A percentile compares a stretch with the other conserved stretches of the same genome.
These are phyloP conservation scores for Aurelia aurita complex sp. Pacific DNA, from an alignment of 30 jellyfish, hydroid and myxozoan genomes.

Conservation along the genomic window DNA sequence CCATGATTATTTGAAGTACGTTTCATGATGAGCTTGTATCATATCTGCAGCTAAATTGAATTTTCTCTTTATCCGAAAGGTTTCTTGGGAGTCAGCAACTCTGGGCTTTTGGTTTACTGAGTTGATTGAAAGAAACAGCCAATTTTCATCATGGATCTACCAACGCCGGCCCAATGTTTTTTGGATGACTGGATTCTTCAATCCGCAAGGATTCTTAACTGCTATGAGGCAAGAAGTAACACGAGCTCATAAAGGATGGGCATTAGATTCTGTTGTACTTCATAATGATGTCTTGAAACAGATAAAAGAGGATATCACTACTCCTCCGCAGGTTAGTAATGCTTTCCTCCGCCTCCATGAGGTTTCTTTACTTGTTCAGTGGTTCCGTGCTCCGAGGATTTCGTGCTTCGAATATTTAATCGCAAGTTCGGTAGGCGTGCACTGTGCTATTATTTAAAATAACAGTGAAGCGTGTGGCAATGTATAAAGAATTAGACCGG, in stretches of 20 bases:
- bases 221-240: constrained; percentile 99
- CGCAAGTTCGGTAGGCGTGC: too few species aligned
- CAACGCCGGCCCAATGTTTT: constrained; percentile 94
- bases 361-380: too few species aligned
- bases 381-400: too few species aligned
- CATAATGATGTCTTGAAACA: constrained; percentile 94
- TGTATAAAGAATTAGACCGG: too few species aligned
- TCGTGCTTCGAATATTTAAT: too few species aligned
- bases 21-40: too few species aligned
- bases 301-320: constrained; percentile 86
- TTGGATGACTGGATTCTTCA: constrained; percentile 99
- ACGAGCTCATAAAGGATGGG: constrained; percentile 99
- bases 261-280: constrained; percentile 95
- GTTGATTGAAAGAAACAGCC: constrained; percentile 86
- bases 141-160: constrained; percentile 85
- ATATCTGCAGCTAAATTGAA: too few species aligned
- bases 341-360: too few species aligned
- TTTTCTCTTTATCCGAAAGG: constrained; percentile 33
- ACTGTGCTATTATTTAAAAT: too few species aligned
- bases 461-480: too few species aligned
- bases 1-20: too few species aligned
- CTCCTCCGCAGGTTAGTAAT: constrained; percentile 81
- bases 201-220: constrained; percentile 97
- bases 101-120: constrained; percentile 99
- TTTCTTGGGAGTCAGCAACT: constrained; percentile 97